phyloP scores from a whole-genome alignment of 1,140 invertebrate genomes.

The Artemia franciscana region DNA sequence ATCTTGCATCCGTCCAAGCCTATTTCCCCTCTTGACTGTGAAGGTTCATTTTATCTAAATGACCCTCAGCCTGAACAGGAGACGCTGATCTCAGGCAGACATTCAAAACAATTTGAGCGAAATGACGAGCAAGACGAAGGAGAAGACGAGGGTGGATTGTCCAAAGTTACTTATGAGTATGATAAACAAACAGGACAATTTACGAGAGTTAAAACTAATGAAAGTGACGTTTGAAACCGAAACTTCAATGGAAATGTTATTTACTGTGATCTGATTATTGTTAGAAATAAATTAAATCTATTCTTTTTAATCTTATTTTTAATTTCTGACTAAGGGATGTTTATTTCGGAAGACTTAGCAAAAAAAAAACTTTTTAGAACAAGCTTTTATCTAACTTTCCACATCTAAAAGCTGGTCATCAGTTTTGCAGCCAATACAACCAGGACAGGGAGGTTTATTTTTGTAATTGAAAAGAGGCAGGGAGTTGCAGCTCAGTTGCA shows the following conservation, averaged over 20 bases:
- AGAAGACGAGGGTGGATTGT: background rate
- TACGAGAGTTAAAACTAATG: no score
- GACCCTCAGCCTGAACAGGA: background rate
- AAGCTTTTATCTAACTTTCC: no score
- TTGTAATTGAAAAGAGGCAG: constrained; percentile 55
- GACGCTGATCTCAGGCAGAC: background rate
- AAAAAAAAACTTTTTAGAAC: no score
- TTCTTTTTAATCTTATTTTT: no score
- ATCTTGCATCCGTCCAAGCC: background rate
- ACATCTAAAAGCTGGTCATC: no score
- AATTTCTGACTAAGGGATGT: no score
- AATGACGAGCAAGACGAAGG: background rate
- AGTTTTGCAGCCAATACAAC: constrained; percentile 43
- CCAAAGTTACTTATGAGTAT: background rate
- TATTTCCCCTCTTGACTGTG: background rate
- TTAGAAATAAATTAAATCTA: no score
- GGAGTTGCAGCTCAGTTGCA: constrained; percentile 39
- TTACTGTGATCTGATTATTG: no score
- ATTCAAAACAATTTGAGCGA: no score
- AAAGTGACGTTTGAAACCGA: no score
- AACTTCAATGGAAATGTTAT: no score
- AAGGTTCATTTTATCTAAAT: background rate
- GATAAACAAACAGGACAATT: background rate
- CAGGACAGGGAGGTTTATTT: constrained; percentile 35
- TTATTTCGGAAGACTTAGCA: no score